A percentile compares a stretch with the other conserved stretches of the same genome.
Evolutionary conservation across 2,888 invertebrate genomes (phyloP).

Genomic region (Machimus rusticus): DNA sequence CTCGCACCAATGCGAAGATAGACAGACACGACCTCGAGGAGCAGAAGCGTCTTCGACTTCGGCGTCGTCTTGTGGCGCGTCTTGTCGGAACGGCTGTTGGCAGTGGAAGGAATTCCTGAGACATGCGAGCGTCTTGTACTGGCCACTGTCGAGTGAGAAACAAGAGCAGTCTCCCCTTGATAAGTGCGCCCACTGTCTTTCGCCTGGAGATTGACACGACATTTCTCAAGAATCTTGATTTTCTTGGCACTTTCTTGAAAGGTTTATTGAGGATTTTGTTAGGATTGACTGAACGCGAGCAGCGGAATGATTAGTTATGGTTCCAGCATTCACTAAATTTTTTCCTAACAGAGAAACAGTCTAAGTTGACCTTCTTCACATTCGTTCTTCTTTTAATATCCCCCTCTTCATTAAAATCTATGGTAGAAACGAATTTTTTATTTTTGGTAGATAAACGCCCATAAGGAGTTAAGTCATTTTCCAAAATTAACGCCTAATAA

Average conservation of each 20-base stretch:
- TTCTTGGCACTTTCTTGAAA: not conserved
- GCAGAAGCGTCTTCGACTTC: not conserved
- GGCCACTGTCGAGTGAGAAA: not conserved
- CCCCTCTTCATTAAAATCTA: no score
- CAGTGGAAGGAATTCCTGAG: not conserved
- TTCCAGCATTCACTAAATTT: not conserved
- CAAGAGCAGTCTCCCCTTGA: not conserved
- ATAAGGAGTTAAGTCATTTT: no score
- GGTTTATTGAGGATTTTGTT: not conserved
- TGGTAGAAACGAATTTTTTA: no score
- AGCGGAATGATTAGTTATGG: not conserved
- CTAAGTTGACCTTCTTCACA: no score
- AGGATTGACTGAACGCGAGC: not conserved
- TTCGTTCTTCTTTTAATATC: no score
- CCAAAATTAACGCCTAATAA: no score
- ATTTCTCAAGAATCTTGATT: not conserved
- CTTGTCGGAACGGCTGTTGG: not conserved
- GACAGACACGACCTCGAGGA: not conserved
- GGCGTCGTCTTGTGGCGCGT: not conserved
- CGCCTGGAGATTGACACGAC: not conserved
- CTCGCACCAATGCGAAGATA: not conserved
- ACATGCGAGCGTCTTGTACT: not conserved
- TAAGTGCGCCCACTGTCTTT: not conserved
- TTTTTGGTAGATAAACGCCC: no score
- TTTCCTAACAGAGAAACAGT: not conserved